phyloP scores from a whole-genome alignment of 2,888 invertebrate species.

The Hydropsyche betteni region DNA sequence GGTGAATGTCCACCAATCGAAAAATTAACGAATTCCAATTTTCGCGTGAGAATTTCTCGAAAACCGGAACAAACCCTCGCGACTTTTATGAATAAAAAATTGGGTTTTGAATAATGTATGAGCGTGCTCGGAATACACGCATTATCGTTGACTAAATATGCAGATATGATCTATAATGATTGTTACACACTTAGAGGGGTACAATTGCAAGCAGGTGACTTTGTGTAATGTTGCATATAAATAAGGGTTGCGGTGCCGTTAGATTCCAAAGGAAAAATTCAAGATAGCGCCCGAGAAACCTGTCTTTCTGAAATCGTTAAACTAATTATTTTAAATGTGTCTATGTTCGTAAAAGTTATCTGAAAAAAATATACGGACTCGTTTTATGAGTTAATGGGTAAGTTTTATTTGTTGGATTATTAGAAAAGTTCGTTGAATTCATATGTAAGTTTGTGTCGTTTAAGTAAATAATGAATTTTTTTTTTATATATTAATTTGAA shows the following conservation, averaged over 20 bases:
- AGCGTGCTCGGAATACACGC: background rate
- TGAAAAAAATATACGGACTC: background rate
- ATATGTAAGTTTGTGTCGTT: too few species aligned
- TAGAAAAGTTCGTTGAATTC: too few species aligned
- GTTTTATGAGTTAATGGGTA: too few species aligned
- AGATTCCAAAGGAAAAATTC: too few species aligned
- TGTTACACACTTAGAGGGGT: background rate
- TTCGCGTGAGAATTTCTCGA: background rate
- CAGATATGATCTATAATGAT: slow-evolving; percentile 12
- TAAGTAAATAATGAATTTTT: too few species aligned
- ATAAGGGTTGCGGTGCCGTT: background rate
- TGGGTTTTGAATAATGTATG: slow-evolving; percentile 8
- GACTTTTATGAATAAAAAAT: background rate
- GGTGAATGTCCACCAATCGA: background rate
- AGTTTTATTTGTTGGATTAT: too few species aligned
- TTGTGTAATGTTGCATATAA: background rate
- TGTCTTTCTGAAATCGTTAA: background rate
- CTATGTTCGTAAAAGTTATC: background rate
- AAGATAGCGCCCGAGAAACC: too few species aligned
- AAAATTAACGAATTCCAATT: slow-evolving; percentile 1
- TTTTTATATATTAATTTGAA: too few species aligned
- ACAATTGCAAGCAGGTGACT: slow-evolving; percentile 16
- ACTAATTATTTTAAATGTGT: background rate
- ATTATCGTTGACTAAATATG: background rate
- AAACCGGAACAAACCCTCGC: slow-evolving; percentile 15